Evolutionary conservation across 2,888 invertebrate species (phyloP).

Genomic region (Pseudoips prasinana): DNA sequence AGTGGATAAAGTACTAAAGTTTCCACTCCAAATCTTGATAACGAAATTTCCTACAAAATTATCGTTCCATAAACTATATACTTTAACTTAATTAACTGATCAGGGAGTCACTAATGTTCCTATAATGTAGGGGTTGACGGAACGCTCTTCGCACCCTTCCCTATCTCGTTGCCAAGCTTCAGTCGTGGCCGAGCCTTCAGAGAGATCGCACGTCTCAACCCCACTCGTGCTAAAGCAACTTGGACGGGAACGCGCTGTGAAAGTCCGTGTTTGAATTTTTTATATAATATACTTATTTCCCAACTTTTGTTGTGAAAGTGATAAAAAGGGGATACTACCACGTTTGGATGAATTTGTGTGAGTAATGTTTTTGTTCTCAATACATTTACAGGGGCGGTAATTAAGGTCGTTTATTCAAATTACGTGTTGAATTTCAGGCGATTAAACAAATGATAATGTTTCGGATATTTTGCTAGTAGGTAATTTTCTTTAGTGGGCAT

Average conservation of each 20-base stretch:
- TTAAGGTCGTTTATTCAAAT: slow-evolving; percentile 2
- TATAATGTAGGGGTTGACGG: slow-evolving; percentile 36
- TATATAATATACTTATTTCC: neutral
- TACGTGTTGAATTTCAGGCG: slow-evolving; percentile 2
- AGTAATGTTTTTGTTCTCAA: slow-evolving; percentile 12
- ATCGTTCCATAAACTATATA: slow-evolving; percentile 26
- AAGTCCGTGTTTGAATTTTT: slow-evolving; percentile 27
- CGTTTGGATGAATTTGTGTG: slow-evolving; percentile 18
- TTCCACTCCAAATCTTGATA: too few species aligned
- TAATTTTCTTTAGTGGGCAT: too few species aligned
- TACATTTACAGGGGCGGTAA: neutral
- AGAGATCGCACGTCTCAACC: slow-evolving; percentile 23
- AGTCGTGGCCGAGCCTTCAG: slow-evolving; percentile 24
- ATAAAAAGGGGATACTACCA: slow-evolving; percentile 23
- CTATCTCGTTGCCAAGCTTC: slow-evolving; percentile 24
- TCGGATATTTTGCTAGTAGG: too few species aligned
- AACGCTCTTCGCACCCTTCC: slow-evolving; percentile 37
- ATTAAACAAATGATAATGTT: too few species aligned
- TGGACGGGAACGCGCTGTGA: slow-evolving; percentile 28
- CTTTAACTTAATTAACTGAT: slow-evolving; percentile 38
- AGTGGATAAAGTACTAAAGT: too few species aligned
- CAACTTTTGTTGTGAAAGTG: slow-evolving; percentile 28
- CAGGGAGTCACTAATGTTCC: slow-evolving; percentile 34
- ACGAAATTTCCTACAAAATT: slow-evolving; percentile 23
- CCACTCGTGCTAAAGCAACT: slow-evolving; percentile 10